phyloP scores from a whole-genome alignment of 2,797 vertebrate genomes.

The Pangasius sanitwongsei region DNA sequence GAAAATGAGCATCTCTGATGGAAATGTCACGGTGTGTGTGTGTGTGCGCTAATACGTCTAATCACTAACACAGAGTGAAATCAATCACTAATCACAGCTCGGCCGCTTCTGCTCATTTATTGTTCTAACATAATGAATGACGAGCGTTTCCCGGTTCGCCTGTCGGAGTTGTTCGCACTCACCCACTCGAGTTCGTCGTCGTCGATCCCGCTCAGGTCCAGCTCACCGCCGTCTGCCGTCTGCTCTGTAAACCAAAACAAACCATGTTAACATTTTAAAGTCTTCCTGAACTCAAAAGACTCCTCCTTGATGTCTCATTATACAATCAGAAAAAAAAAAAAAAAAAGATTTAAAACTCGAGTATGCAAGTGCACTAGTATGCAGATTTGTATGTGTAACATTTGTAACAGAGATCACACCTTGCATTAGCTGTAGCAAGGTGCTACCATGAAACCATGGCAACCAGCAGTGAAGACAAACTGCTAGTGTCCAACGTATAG shows the following conservation, averaged over 20 bases:
- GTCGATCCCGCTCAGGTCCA: conserved; percentile 95
- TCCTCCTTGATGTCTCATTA: not conserved
- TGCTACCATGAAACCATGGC: not conserved
- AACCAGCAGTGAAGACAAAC: not conserved
- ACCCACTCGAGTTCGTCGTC: conserved; percentile 95
- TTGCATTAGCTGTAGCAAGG: not conserved
- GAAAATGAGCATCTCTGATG: conserved; percentile 17
- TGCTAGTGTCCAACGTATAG: not conserved
- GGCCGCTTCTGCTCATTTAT: not conserved
- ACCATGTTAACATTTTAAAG: not conserved
- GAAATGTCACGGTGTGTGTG: conserved; percentile 23
- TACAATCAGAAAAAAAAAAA: not conserved
- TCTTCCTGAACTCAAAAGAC: not conserved
- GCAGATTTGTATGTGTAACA: not conserved
- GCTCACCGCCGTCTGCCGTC: conserved; percentile 81
- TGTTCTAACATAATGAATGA: not conserved
- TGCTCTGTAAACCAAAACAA: conserved; percentile 72
- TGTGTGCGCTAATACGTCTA: not conserved
- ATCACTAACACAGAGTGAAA: conserved; percentile 12
- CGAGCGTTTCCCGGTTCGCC: not conserved
- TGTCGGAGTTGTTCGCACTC: conserved; percentile 43
- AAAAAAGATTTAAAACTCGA: not conserved
- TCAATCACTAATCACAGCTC: not conserved
- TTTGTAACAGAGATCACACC: not conserved
- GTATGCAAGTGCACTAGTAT: not conserved